phyloP scores from a whole-genome alignment of 1,140 invertebrate genomes.

The Leptonema lineaticorne region DNA sequence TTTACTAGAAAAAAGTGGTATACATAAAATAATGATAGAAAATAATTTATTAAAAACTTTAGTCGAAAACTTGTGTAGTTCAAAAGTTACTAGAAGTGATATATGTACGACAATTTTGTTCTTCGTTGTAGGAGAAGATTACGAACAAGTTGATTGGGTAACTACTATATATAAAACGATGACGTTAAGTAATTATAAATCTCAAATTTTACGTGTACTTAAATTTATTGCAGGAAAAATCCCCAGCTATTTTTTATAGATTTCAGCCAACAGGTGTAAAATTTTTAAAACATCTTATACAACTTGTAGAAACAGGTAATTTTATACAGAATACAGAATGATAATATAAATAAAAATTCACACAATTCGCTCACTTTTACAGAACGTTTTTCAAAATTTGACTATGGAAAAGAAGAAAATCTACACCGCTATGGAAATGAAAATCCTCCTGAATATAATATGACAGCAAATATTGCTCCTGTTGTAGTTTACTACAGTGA shows the following conservation, averaged over 20 bases:
- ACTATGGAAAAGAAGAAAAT: constrained; percentile 56
- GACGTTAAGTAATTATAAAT: neutral
- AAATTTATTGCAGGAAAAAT: constrained; percentile 5
- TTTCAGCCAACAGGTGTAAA: neutral
- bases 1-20: constrained; percentile 42
- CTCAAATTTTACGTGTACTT: neutral
- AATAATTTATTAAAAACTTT: constrained; percentile 41
- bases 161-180: neutral
- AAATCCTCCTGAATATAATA: constrained; percentile 64
- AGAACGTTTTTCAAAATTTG: constrained; percentile 47
- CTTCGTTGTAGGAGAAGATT: constrained; percentile 49
- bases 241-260: constrained; percentile 1
- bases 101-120: constrained; percentile 47
- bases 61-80: constrained; percentile 45
- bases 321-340: neutral
- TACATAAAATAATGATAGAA: constrained; percentile 41
- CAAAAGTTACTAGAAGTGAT: constrained; percentile 43
- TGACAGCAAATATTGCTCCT: constrained; percentile 63
- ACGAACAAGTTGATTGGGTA: constrained; percentile 51
- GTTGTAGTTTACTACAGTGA: constrained; percentile 66
- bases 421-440: constrained; percentile 53
- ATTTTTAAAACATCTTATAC: constrained; percentile 15
- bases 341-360: neutral
- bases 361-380: neutral
- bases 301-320: constrained; percentile 6